These are phyloP conservation scores for Andrena fulva DNA, from an alignment of 2,888 invertebrate genomes.

Conservation along the genomic window DNA sequence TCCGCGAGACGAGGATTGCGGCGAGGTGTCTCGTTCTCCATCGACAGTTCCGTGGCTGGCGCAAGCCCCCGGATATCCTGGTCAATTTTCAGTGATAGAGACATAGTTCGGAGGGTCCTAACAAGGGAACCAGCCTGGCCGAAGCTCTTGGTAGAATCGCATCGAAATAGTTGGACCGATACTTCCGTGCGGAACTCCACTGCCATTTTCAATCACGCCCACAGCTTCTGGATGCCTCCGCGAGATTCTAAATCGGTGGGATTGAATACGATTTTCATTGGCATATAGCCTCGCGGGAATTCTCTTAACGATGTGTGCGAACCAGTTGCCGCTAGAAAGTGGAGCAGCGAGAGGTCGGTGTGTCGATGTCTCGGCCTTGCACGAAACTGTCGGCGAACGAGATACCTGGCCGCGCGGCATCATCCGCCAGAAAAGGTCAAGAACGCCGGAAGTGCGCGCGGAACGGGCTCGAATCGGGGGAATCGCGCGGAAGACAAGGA, in stretches of 20 bases:
- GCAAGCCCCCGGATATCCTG: too few relatives aligned
- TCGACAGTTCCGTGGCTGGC: neutral
- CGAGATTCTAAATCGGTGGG: too few relatives aligned
- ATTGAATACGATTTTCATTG: too few relatives aligned
- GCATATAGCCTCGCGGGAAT: too few relatives aligned
- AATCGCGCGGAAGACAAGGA: constrained; percentile 1
- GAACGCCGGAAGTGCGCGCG: constrained; percentile 13
- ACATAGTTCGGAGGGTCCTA: too few relatives aligned
- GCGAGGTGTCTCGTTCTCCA: neutral
- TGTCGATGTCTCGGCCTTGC: constrained; percentile 1
- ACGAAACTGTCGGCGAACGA: constrained; percentile 7
- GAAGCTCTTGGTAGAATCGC: too few relatives aligned
- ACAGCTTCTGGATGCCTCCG: neutral
- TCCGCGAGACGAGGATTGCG: neutral
- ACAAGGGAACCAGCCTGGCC: too few relatives aligned
- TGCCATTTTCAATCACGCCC: neutral
- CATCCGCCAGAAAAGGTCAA: constrained; percentile 16
- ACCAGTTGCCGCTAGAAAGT: too few relatives aligned
- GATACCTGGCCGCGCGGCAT: neutral
- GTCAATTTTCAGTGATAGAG: too few relatives aligned
- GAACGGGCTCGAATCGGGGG: neutral
- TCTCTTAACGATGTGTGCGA: too few relatives aligned
- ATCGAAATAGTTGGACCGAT: too few relatives aligned
- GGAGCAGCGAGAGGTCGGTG: neutral
- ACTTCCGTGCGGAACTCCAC: neutral